These are phyloP conservation scores for Abrostola triplasia DNA, from an alignment of 2,888 invertebrate species.

Conservation along the genomic window DNA sequence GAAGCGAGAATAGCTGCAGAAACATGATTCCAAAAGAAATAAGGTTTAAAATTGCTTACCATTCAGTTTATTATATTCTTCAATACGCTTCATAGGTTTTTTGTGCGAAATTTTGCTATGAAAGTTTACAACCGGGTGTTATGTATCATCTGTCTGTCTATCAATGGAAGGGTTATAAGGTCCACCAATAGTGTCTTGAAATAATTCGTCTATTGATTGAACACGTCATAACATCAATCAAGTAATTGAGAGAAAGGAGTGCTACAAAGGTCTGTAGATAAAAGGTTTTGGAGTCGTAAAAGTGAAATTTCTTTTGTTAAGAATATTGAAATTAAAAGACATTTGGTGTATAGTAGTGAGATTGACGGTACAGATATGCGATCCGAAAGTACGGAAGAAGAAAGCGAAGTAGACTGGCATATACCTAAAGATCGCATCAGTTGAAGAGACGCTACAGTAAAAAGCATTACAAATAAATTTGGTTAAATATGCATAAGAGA, in stretches of 20 bases:
- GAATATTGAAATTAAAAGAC: conserved; percentile 55
- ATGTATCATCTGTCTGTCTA: conserved; percentile 31
- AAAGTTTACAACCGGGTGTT: conserved; percentile 58
- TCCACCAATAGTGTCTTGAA: conserved; percentile 48
- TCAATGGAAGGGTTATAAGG: conserved; percentile 49
- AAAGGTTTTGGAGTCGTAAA: conserved; percentile 47
- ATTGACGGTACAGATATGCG: conserved; percentile 50
- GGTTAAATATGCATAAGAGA: neutral
- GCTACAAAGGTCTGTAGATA: conserved; percentile 45
- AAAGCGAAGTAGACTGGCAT: conserved; percentile 43
- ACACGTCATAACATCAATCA: conserved; percentile 53
- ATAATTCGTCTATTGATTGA: conserved; percentile 49
- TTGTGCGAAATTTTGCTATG: conserved; percentile 52
- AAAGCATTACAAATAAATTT: conserved; percentile 29
- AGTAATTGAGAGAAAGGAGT: conserved; percentile 53
- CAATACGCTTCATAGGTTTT: conserved; percentile 57
- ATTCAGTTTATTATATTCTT: conserved; percentile 32
- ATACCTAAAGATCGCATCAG: conserved; percentile 41
- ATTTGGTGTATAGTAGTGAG: conserved; percentile 43
- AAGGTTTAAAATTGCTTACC: conserved; percentile 46
- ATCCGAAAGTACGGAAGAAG: conserved; percentile 50
- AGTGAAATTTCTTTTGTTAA: conserved; percentile 59
- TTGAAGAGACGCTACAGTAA: conserved; percentile 15
- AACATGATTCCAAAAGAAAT: conserved; percentile 20
- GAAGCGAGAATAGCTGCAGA: conserved; percentile 34